Evolutionary conservation across 2,113 vertebrate genomes (phyloP).

Genomic region (Ceratotherium simum): DNA sequence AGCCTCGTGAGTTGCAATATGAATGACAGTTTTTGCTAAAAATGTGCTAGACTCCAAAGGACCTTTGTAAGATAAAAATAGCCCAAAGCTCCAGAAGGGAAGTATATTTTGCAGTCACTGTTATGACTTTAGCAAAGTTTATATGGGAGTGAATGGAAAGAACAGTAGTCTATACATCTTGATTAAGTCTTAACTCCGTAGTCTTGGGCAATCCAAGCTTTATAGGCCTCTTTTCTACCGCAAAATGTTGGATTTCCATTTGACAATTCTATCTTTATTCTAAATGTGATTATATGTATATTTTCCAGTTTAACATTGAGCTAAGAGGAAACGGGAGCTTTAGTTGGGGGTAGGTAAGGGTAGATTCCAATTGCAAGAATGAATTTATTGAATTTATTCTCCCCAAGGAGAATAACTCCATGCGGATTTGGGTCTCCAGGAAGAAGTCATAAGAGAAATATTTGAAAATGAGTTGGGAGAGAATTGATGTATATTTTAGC

Average conservation of each 20-base stretch:
- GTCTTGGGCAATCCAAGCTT: not conserved
- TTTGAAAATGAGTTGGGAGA: not conserved
- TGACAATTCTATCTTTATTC: not conserved
- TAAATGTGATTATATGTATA: not conserved
- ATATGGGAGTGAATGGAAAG: not conserved
- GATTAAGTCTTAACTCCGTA: not conserved
- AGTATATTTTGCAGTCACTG: not conserved
- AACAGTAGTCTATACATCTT: not conserved
- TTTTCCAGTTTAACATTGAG: not conserved
- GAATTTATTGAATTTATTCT: not conserved
- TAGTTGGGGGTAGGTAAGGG: not conserved
- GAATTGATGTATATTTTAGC: not conserved
- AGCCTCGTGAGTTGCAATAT: not conserved
- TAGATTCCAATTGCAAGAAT: not conserved
- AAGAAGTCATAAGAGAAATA: conserved; percentile 11
- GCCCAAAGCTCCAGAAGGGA: not conserved
- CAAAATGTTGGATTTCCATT: not conserved
- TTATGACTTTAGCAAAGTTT: not conserved
- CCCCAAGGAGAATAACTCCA: not conserved
- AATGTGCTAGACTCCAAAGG: not conserved
- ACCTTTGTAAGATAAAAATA: not conserved
- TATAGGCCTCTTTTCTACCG: not conserved
- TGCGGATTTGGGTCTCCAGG: not conserved
- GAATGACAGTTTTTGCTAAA: not conserved
- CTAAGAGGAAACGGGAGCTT: not conserved